phyloP scores from a whole-genome alignment of 2,797 vertebrate species.

The Macrochelys suwanniensis region DNA sequence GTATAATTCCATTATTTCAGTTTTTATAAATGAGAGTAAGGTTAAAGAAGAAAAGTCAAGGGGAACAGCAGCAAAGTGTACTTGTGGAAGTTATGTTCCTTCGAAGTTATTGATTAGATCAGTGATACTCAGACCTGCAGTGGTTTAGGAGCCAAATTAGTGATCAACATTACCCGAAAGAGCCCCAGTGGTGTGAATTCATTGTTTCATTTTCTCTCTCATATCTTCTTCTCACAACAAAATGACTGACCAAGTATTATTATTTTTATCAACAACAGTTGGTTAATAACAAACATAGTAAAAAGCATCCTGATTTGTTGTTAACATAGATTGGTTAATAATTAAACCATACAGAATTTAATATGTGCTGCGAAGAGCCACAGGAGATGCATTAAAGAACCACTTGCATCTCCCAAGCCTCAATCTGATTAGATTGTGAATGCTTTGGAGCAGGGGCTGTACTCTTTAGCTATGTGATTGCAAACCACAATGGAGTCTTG shows the following conservation, averaged over 20 bases:
- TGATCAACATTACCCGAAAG: not conserved
- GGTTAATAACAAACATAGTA: not conserved
- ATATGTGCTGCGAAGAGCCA: not conserved
- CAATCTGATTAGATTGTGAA: not conserved
- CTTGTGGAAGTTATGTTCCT: not conserved
- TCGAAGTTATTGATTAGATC: too few species aligned
- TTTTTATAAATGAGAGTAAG: not conserved
- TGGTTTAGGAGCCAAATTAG: not conserved
- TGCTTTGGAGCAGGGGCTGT: not conserved
- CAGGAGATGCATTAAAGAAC: not conserved
- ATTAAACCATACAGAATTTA: not conserved
- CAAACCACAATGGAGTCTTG: not conserved
- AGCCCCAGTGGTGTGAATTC: not conserved
- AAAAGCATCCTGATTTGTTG: not conserved
- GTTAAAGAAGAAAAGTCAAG: not conserved
- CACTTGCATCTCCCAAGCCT: not conserved
- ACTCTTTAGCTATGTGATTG: not conserved
- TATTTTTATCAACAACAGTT: not conserved
- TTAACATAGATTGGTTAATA: not conserved
- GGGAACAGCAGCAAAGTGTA: not conserved
- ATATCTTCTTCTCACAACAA: not conserved
- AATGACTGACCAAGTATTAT: not conserved
- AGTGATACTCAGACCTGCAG: not conserved
- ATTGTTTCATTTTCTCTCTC: not conserved
- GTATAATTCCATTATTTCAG: not conserved